Conservation (phyloP, 2,888 invertebrate species). For the Drosophila mayaguana region DNA sequence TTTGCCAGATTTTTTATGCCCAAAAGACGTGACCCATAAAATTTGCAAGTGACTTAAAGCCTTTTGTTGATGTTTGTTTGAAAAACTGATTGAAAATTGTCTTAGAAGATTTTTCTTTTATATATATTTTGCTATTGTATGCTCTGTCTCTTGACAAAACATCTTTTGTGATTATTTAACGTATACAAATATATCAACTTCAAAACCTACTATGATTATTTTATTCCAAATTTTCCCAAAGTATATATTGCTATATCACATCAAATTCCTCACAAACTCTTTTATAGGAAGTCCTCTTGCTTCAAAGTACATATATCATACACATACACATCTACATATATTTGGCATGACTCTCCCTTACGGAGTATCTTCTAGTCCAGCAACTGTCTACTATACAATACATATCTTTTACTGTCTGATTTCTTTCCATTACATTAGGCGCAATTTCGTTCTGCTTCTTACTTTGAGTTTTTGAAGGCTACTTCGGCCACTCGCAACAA, state of each 20-base stretch:
- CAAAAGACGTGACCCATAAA: not conserved
- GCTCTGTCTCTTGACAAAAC: not conserved
- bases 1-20: not conserved
- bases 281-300: not conserved
- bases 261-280: not conserved
- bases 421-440: slow-evolving; percentile 9
- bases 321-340: no score
- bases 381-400: not conserved
- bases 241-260: no score
- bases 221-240: no score
- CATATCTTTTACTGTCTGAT: not conserved
- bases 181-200: not conserved
- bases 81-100: not conserved
- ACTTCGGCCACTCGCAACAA: slow-evolving; percentile 5
- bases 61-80: not conserved
- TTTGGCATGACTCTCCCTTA: no score
- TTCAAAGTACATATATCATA: not conserved
- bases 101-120: not conserved
- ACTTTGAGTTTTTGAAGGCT: not conserved
- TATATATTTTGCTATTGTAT: not conserved
- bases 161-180: not conserved
- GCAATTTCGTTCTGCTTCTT: not conserved
- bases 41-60: not conserved
- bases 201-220: not conserved
- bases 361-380: not conserved